Percentiles rank a stretch among this genome's conserved stretches.
These are phyloP conservation scores for Bellardia pandia DNA, from an alignment of 2,888 invertebrate species.

Conservation along the genomic window DNA sequence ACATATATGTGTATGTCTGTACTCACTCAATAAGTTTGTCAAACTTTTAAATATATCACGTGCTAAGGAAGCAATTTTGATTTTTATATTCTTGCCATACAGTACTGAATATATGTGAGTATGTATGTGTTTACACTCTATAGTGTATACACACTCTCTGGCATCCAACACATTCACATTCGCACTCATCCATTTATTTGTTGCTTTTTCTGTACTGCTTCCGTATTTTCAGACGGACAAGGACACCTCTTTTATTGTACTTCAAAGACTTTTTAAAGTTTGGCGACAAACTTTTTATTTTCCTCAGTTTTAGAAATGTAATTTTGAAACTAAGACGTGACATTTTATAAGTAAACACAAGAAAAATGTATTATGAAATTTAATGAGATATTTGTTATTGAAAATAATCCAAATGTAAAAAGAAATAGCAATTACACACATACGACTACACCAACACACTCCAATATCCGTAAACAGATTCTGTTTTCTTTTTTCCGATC, in stretches of 20 bases:
- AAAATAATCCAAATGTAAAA: conserved; percentile 62
- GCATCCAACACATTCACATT: conserved; percentile 26
- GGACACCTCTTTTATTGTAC: conserved; percentile 44
- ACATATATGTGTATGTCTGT: background rate
- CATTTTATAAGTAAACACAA: conserved; percentile 57
- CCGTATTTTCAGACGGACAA: conserved; percentile 36
- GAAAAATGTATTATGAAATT: conserved; percentile 67
- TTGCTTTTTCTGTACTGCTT: background rate
- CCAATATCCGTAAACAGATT: too few relatives aligned
- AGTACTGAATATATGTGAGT: background rate
- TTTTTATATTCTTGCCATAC: conserved; percentile 65
- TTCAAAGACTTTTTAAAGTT: conserved; percentile 65
- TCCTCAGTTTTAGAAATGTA: conserved; percentile 60
- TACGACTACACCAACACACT: background rate
- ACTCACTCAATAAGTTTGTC: conserved; percentile 60
- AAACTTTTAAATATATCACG: conserved; percentile 74
- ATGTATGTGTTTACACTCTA: too few relatives aligned
- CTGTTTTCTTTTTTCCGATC: too few relatives aligned
- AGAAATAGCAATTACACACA: conserved; percentile 43
- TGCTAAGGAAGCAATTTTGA: conserved; percentile 75
- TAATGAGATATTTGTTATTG: conserved; percentile 71
- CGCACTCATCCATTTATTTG: background rate
- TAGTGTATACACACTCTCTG: background rate
- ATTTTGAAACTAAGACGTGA: conserved; percentile 70
- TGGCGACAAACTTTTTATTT: conserved; percentile 67